phyloP scores from a whole-genome alignment of 1,140 invertebrate species.

The Macrotrachela quadricornifera region DNA sequence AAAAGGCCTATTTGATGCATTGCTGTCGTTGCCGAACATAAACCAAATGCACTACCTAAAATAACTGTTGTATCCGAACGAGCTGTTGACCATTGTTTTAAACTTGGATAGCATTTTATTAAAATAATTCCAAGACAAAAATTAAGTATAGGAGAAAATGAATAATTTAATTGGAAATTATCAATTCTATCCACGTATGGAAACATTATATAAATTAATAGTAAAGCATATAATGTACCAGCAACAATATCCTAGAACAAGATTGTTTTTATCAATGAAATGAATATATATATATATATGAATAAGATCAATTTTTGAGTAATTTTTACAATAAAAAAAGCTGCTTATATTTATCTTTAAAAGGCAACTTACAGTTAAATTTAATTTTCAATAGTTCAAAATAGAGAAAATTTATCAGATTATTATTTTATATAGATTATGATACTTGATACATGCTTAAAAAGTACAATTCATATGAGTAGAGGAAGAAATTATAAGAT shows the following conservation, averaged over 20 bases:
- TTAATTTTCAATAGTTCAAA: too few species aligned
- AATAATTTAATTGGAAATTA: conserved; percentile 44
- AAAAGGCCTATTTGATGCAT: conserved; percentile 54
- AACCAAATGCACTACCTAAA: conserved; percentile 47
- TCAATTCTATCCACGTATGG: conserved; percentile 51
- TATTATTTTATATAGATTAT: too few species aligned
- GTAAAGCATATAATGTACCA: conserved; percentile 38
- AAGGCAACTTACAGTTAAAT: too few species aligned
- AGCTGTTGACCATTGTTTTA: conserved; percentile 20
- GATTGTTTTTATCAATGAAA: too few species aligned
- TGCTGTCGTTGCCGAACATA: conserved; percentile 55
- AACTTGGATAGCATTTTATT: conserved; percentile 44
- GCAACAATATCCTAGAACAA: conserved; percentile 15
- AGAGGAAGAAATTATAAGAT: too few species aligned
- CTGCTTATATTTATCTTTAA: too few species aligned
- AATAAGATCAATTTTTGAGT: too few species aligned
- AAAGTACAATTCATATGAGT: too few species aligned
- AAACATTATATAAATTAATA: conserved; percentile 46
- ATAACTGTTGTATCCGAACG: conserved; percentile 68
- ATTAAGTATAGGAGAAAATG: conserved; percentile 43
- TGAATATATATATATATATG: too few species aligned
- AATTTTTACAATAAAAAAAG: too few species aligned
- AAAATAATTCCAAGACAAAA: conserved; percentile 42
- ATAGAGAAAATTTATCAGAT: too few species aligned
- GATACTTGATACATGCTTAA: too few species aligned